Conservation (phyloP, 92 coral and sea anemone genomes). For the Pocillopora grandis region DNA sequence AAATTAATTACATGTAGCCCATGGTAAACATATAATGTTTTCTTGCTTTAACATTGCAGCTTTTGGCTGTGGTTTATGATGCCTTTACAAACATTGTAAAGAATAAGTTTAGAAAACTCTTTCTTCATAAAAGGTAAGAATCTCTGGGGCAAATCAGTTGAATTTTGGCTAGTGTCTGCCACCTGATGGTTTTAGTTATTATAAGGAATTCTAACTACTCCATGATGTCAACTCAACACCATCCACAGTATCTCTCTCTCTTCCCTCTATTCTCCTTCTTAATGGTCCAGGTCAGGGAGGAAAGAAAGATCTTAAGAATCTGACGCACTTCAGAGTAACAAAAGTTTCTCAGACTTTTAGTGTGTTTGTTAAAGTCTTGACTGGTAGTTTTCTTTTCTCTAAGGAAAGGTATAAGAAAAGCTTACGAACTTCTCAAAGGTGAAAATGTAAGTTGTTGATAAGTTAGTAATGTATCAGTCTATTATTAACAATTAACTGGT, state of each 20-base stretch:
- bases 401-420: constrained; percentile 82
- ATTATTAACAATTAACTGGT: too few species aligned
- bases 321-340: not conserved
- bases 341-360: not conserved
- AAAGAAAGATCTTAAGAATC: too few species aligned
- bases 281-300: too few species aligned
- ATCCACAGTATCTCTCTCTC: too few species aligned
- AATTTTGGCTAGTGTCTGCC: too few species aligned
- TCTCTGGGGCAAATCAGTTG: too few species aligned
- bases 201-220: too few species aligned
- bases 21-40: not conserved
- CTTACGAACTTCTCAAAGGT: constrained; percentile 65
- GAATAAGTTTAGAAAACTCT: constrained; percentile 82
- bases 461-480: not conserved
- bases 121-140: constrained; percentile 85
- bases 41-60: constrained; percentile 43
- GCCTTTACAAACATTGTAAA: constrained; percentile 89
- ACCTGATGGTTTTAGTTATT: too few species aligned
- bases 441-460: constrained; percentile 51
- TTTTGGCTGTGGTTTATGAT: constrained; percentile 94
- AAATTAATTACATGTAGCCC: too few species aligned
- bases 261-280: too few species aligned
- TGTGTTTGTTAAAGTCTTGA: not conserved
- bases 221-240: too few species aligned
- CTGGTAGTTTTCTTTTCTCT: not conserved